Conservation (phyloP, 1,140 invertebrate species). For the Plectrocnemia conspersa region DNA sequence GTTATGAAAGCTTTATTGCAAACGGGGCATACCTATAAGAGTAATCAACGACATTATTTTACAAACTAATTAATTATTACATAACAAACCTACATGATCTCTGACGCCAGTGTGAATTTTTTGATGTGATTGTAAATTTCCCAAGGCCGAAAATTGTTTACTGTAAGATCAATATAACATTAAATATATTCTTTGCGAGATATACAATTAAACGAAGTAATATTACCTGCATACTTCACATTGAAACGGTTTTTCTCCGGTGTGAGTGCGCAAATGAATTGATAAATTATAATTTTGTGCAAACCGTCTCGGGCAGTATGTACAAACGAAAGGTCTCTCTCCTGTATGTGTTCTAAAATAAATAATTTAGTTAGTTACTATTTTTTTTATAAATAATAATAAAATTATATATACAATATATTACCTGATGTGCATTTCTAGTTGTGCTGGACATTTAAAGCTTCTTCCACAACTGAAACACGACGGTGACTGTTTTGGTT, state of each 20-base stretch:
- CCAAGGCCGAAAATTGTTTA: constrained; percentile 55
- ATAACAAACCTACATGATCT: constrained; percentile 61
- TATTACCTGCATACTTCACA: constrained; percentile 69
- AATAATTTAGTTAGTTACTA: neutral
- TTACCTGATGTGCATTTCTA: constrained; percentile 55
- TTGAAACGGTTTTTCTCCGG: constrained; percentile 74
- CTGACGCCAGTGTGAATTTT: constrained; percentile 56
- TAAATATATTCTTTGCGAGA: constrained; percentile 1
- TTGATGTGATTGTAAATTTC: constrained; percentile 56
- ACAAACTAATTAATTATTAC: constrained; percentile 8
- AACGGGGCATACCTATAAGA: constrained; percentile 55
- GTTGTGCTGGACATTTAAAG: constrained; percentile 56
- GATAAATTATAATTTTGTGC: constrained; percentile 82
- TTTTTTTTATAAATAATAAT: neutral
- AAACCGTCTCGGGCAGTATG: constrained; percentile 71
- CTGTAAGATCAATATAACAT: constrained; percentile 36
- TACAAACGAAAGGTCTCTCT: constrained; percentile 63
- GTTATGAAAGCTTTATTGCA: constrained; percentile 66
- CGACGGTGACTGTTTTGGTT: constrained; percentile 52
- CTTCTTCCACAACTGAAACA: constrained; percentile 56
- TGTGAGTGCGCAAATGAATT: constrained; percentile 77
- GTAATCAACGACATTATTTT: constrained; percentile 10
- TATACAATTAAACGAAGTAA: neutral
- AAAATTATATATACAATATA: neutral
- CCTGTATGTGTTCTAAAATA: constrained; percentile 55